A percentile compares a stretch with the other conserved stretches of the same genome.
Evolutionary conservation across 2,888 invertebrate genomes (phyloP).

Genomic region (Lymantria dispar): DNA sequence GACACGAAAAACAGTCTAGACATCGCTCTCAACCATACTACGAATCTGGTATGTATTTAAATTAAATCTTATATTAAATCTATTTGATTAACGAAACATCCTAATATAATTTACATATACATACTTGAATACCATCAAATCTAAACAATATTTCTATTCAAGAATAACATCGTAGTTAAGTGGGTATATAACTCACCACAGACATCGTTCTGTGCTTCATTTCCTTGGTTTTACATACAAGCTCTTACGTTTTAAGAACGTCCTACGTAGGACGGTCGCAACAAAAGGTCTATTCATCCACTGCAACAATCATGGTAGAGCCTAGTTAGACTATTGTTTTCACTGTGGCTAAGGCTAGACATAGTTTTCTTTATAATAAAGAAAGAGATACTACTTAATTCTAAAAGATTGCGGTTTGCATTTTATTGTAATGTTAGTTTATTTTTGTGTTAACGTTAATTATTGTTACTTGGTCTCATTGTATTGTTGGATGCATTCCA

Average conservation of each 20-base stretch:
- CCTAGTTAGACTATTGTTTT: slow-evolving; percentile 67
- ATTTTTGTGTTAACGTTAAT: slow-evolving; percentile 17
- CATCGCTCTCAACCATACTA: slow-evolving; percentile 73
- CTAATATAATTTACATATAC: too few relatives aligned
- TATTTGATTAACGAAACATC: too few relatives aligned
- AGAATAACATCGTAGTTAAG: too few relatives aligned
- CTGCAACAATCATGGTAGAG: slow-evolving; percentile 56
- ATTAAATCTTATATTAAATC: too few relatives aligned
- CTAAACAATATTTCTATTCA: too few relatives aligned
- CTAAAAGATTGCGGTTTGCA: background rate
- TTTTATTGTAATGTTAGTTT: slow-evolving; percentile 27
- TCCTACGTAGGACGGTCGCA: slow-evolving; percentile 47
- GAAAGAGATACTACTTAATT: slow-evolving; percentile 9
- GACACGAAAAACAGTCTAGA: slow-evolving; percentile 63
- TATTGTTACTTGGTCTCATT: slow-evolving; percentile 14
- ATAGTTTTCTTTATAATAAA: slow-evolving; percentile 30
- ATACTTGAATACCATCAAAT: too few relatives aligned
- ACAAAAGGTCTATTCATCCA: slow-evolving; percentile 63
- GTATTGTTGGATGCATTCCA: slow-evolving; percentile 26
- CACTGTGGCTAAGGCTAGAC: slow-evolving; percentile 36
- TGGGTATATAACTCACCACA: too few relatives aligned
- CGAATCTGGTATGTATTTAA: slow-evolving; percentile 68
- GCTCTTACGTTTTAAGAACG: slow-evolving; percentile 42
- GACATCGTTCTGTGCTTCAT: slow-evolving; percentile 19
- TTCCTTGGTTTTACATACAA: slow-evolving; percentile 27